Evolutionary conservation across 1,140 invertebrate species (phyloP), one percentile per base, ranked within the genome.

Genomic region (Protaetia brevitarsis): DNA sequence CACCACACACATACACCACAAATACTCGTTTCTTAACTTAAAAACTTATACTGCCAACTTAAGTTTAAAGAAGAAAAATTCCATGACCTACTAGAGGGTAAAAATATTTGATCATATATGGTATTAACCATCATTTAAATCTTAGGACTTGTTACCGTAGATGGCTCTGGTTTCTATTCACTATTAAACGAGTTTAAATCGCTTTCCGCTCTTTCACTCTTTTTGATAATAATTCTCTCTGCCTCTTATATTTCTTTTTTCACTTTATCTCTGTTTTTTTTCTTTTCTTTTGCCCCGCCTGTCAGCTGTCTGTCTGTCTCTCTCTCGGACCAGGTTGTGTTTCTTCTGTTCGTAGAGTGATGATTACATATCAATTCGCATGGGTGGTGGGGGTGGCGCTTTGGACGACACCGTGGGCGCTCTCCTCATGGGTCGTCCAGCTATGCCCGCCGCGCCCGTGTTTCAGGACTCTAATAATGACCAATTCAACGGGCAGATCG

Each of bases 341-440:
- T 57, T 59, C 13, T 65, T 59, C 57, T 56, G 45, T 51, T 27
- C 63, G 37, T 71, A 79, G 76, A 77, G 70, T 31, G 80, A 81
- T 62, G 79, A 81, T 68, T 81, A 81, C 73, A 75, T 81, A 72
- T 76, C 77, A 67, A 77, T 80, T 58, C 71, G 75, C 16, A 71
- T 73, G 11, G 76, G 74, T 8, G 76, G 74, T 8, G 72, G 68
- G 27, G 77, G 65, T 57, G 67, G 62, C 34, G 60, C 64, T 16
- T 31, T 66, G 34, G 70, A 74, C 27, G 75, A 73, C 34, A 73
- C 71, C 21, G 66, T 76, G 16, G 71, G 71, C 6, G 71, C 71
- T 11, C 68, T 76, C 34, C 58, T 78, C 2, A 27, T 76, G n/a
- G 72, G 71, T 37, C 68, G 74, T 11, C 69, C 67, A 63, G 63